phyloP scores from a whole-genome alignment of 1,140 invertebrate species.

The Drosophila pseudoobscura region DNA sequence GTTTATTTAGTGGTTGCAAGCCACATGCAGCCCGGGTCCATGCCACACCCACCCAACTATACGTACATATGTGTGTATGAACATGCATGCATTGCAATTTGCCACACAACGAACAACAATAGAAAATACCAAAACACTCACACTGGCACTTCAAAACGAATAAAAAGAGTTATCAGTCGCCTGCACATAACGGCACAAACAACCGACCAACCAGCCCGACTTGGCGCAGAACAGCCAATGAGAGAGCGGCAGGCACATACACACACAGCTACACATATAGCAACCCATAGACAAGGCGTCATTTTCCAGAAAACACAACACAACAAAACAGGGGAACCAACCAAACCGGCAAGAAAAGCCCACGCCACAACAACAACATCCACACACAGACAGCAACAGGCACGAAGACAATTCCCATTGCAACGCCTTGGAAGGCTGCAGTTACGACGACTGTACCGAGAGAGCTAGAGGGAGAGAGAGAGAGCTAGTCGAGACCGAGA shows the following conservation, averaged over 20 bases:
- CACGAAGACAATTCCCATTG: slow-evolving; percentile 76
- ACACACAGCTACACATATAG: slow-evolving; percentile 24
- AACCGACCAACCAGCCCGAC: slow-evolving; percentile 66
- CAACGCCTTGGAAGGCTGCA: slow-evolving; percentile 68
- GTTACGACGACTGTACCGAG: slow-evolving; percentile 4
- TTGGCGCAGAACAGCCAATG: slow-evolving; percentile 62
- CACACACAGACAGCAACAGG: slow-evolving; percentile 34
- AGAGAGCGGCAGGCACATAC: slow-evolving; percentile 43
- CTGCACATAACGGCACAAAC: slow-evolving; percentile 36
- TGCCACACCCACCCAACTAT: slow-evolving; percentile 69
- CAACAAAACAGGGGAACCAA: slow-evolving; percentile 72
- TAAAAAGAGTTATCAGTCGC: slow-evolving; percentile 54
- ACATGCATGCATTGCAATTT: slow-evolving; percentile 24
- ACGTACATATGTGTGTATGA: slow-evolving; percentile 2
- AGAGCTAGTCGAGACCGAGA: slow-evolving; percentile 3
- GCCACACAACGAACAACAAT: slow-evolving; percentile 34
- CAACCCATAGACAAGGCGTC: slow-evolving; percentile 63
- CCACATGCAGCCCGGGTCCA: background rate
- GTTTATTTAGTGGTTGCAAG: slow-evolving; percentile 79
- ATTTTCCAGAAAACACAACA: slow-evolving; percentile 78
- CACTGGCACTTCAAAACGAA: slow-evolving; percentile 36
- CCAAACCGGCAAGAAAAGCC: slow-evolving; percentile 72
- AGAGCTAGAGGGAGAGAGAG: background rate
- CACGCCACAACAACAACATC: slow-evolving; percentile 62
- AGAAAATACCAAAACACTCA: slow-evolving; percentile 30